Base-by-base conservation (phyloP, 2,113 vertebrate species). In the Chloroceryle aenea region DNA sequence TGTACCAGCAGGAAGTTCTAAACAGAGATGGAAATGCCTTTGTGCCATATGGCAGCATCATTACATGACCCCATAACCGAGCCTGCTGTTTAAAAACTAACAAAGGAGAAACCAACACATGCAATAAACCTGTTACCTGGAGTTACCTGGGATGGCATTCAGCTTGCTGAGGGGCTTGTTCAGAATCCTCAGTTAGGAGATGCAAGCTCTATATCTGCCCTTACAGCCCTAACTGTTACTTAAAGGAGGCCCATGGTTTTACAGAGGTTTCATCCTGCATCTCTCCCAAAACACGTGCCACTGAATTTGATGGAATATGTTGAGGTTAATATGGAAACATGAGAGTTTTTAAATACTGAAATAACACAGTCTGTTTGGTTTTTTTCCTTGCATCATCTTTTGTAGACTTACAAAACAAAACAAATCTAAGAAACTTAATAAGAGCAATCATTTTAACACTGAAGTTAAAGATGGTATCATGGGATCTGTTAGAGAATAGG, bases 381-480 rank as follows among this genome's bases (percentile, higher is more conserved):
- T 91, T 95, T 85, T 86, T 93, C 47, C 38, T 85, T 90, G 19
- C 48, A 89, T 90, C 89, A 42, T 36, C 59, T 90, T 87, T 80
- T 62, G 26, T 74, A 68, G 30, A 82, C 9, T 85, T 89, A 61
- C 34, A 93, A 94, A 43, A 81, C 79, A 62, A 38, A 42, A 12
- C 12, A 40, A 59, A 22, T 25, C 50, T 67, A 69, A 84, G 82
- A 93, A 86, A 75, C 29, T 29, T 30, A 69, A 89, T 83, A 95
- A 74, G 32, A 64, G 27, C 7, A 75, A 43, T 56, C 11, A 45
- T 80, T 95, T 68, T 90, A 92, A 89, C 7, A 95, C 36, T 64
- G 30, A 77, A 87, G 66, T 32, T 64, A 36, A 75, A 87, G 68
- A 87, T 47, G 3, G 12, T 64, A 64, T 68, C 12, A 77, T 73